phyloP scores from a whole-genome alignment of 2,113 vertebrate species.

The Apteryx owenii region DNA sequence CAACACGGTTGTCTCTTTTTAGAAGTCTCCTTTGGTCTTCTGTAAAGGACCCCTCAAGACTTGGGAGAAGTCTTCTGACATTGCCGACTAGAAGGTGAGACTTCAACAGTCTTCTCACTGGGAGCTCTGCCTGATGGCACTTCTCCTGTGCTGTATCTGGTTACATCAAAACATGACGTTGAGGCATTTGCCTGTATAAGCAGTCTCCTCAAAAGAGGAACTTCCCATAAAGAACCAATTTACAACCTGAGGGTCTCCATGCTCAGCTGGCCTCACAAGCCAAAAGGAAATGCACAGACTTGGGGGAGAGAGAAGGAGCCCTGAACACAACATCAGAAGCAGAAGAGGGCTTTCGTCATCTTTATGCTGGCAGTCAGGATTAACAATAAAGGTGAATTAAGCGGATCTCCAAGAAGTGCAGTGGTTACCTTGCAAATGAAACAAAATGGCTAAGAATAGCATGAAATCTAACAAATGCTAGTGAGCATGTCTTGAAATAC shows the following conservation, averaged over 20 bases:
- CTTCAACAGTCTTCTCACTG: background rate
- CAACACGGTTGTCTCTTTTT: background rate
- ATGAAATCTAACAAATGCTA: background rate
- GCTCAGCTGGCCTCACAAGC: background rate
- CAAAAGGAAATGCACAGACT: background rate
- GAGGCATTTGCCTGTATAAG: background rate
- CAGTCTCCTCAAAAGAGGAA: background rate
- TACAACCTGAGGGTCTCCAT: background rate
- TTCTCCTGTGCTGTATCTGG: background rate
- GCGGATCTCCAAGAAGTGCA: background rate
- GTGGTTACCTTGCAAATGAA: background rate
- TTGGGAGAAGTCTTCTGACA: background rate
- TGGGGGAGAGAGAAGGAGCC: background rate
- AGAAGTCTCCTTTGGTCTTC: background rate
- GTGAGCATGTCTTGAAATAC: fast-evolving
- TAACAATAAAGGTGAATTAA: background rate
- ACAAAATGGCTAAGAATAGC: background rate
- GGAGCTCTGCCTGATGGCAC: background rate
- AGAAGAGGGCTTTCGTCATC: background rate
- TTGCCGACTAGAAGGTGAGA: background rate
- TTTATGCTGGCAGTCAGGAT: background rate
- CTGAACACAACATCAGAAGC: background rate
- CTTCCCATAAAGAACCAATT: background rate
- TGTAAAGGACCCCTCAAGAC: background rate
- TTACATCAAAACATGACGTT: background rate